Evolutionary conservation across 1,140 invertebrate genomes (phyloP), one percentile per base, ranked within the genome.

Genomic region (Pseudachorutes palmiensis): DNA sequence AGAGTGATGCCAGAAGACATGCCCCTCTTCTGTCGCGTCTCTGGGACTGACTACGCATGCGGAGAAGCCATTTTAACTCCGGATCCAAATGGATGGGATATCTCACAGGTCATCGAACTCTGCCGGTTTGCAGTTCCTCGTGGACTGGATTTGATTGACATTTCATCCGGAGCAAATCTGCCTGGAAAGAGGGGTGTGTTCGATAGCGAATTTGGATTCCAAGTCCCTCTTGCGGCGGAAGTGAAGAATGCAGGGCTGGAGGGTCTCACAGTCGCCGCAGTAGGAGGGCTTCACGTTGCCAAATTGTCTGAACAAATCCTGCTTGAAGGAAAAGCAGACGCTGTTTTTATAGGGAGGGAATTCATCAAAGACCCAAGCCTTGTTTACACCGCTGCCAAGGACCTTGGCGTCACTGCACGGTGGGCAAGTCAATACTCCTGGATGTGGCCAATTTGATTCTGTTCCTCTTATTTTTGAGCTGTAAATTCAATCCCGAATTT

Each of bases 391-490:
- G 36, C 48, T 12, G 59, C 59, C 5, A 60, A 62, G 19, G 30
- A 55, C 26, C 45, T 67, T 14, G 61, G 61, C 1, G 66, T 67
- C 1, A 67, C 62, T n/a, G 48, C 32, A 2, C 5, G 66, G 9
- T 67, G 66, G 66, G 41, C 66, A 3, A 57, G 31, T 33, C 66
- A 67, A 31, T 67, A 67, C 29, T 67, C 66, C 16, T 67, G 66
- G 66, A 67, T 67, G 66, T 67, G 66, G 66, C n/a, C n/a, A n/a
- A n/a, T n/a, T n/a, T n/a, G n/a, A n/a, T n/a, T n/a, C n/a, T n/a
- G n/a, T n/a, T n/a, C n/a, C n/a, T n/a, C n/a, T n/a, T n/a, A n/a
- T n/a, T n/a, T n/a, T n/a, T n/a, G n/a, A n/a, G n/a, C n/a, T n/a
- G n/a, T n/a, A n/a, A n/a, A n/a, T n/a, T n/a, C n/a, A n/a, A n/a